A percentile compares a stretch with the other conserved stretches of the same genome.
These are phyloP conservation scores for Carlito syrichta DNA, from an alignment of 2,113 vertebrate genomes.

Conservation along the genomic window DNA sequence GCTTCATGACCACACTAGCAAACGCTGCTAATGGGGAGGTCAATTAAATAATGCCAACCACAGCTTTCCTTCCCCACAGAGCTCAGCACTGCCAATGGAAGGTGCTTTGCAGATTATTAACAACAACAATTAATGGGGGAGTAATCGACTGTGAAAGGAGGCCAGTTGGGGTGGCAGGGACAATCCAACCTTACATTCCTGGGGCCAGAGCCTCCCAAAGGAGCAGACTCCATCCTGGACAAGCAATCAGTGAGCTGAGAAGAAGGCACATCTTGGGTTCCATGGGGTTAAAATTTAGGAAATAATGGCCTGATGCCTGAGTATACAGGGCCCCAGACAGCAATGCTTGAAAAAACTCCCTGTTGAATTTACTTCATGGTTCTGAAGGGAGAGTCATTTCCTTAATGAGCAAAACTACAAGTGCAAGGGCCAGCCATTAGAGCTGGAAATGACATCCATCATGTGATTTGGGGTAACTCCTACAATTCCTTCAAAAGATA, in stretches of 20 bases:
- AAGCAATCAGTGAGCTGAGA: neutral
- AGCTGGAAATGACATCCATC: neutral
- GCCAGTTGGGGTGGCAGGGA: neutral
- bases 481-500: constrained; percentile 19
- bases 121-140: constrained; percentile 52
- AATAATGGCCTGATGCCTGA: neutral
- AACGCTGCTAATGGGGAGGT: neutral
- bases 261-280: neutral
- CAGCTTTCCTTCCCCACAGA: neutral
- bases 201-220: neutral
- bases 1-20: neutral
- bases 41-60: constrained; percentile 18
- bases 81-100: neutral
- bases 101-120: constrained; percentile 46
- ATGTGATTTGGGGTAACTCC: neutral
- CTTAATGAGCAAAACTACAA: neutral
- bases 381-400: neutral
- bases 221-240: neutral
- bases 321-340: neutral
- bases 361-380: neutral
- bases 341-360: neutral
- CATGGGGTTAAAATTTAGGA: neutral
- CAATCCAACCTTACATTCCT: neutral
- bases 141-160: constrained; percentile 48
- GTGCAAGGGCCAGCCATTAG: neutral